Evolutionary conservation across 2,888 invertebrate genomes (phyloP).

Genomic region (Coelinius sp.): DNA sequence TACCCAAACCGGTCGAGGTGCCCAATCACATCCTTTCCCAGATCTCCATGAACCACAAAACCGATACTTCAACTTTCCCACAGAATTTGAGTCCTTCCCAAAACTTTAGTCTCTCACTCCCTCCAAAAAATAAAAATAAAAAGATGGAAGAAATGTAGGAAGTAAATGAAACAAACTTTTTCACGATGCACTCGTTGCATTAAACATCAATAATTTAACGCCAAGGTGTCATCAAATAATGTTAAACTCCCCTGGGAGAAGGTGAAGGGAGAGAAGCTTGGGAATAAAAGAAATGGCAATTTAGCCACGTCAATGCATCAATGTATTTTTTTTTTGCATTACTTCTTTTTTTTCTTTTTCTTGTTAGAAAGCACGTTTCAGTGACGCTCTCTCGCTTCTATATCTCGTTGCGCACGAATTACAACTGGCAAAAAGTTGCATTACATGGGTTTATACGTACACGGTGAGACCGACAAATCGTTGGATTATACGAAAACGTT

Average conservation of each 20-base stretch:
- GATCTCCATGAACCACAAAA: not conserved
- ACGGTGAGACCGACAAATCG: conserved; percentile 67
- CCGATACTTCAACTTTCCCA: not conserved
- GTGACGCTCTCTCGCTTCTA: conserved; percentile 53
- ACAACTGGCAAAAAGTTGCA: conserved; percentile 66
- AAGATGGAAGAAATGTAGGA: not conserved
- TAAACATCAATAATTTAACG: not conserved
- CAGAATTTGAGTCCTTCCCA: not conserved
- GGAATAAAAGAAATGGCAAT: conserved; percentile 45
- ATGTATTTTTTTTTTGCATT: conserved; percentile 54
- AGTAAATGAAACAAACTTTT: not conserved
- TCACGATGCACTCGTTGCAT: not conserved
- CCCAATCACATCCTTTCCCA: conserved; percentile 2
- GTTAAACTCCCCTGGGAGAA: conserved; percentile 37
- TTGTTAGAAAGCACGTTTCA: conserved; percentile 46
- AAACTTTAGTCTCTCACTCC: not conserved
- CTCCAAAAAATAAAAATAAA: not conserved
- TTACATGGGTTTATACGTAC: conserved; percentile 60
- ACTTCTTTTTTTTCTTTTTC: not conserved
- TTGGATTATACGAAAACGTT: conserved; percentile 64
- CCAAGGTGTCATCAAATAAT: conserved; percentile 50
- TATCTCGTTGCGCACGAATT: conserved; percentile 55
- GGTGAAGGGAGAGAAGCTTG: conserved; percentile 28
- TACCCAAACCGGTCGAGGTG: not conserved
- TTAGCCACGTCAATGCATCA: conserved; percentile 53